phyloP scores from a whole-genome alignment of 2,888 invertebrate species.

The Chrysopilus asiliformis region DNA sequence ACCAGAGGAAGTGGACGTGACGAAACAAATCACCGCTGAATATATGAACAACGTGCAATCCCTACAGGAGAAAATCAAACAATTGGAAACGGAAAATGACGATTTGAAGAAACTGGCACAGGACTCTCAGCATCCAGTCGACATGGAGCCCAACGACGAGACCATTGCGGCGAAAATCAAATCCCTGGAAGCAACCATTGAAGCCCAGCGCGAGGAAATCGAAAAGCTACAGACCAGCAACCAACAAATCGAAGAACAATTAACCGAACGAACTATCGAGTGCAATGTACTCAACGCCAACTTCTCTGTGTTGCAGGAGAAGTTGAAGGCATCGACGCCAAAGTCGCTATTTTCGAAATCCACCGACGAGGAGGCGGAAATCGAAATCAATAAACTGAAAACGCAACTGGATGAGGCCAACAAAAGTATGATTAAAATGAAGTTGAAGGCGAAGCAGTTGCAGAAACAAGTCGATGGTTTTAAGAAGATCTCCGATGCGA shows the following conservation, averaged over 20 bases:
- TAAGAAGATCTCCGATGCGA: conserved; percentile 51
- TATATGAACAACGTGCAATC: conserved; percentile 40
- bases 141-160: conserved; percentile 6
- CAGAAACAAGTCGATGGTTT: conserved; percentile 59
- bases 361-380: conserved; percentile 22
- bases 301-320: conserved; percentile 31
- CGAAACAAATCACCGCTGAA: conserved; percentile 34
- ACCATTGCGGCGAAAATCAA: conserved; percentile 19
- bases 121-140: conserved; percentile 17
- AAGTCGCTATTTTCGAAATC: conserved; percentile 27
- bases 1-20: conserved; percentile 18
- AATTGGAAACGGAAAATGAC: conserved; percentile 41
- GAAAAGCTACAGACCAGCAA: conserved; percentile 14
- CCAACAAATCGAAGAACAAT: conserved; percentile 37
- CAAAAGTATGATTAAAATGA: conserved; percentile 62
- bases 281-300: conserved; percentile 38
- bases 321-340: conserved; percentile 24
- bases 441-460: conserved; percentile 58
- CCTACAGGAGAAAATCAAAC: conserved; percentile 40
- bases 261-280: conserved; percentile 43
- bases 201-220: conserved; percentile 37
- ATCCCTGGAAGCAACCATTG: conserved; percentile 38
- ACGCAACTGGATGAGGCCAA: conserved; percentile 61
- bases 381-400: conserved; percentile 40
- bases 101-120: conserved; percentile 41